These are phyloP conservation scores for Heliocidaris tuberculata DNA, from an alignment of 35 echinoderm and acorn worm genomes.

Conservation along the genomic window DNA sequence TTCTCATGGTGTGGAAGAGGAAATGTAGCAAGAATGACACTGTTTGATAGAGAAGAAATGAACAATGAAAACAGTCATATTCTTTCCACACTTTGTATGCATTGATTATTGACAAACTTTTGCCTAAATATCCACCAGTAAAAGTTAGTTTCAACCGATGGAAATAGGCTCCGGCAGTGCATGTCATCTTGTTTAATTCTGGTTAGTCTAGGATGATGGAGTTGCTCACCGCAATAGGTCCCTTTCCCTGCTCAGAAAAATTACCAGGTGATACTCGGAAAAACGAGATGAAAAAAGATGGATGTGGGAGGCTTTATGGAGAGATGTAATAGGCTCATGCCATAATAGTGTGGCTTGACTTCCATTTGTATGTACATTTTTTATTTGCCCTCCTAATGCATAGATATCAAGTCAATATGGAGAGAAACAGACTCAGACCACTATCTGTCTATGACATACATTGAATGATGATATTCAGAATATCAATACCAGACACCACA, in stretches of 20 bases:
- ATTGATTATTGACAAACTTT: not conserved
- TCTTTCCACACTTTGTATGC: not conserved
- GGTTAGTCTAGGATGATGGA: not conserved
- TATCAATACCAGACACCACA: not conserved
- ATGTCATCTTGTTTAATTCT: not conserved
- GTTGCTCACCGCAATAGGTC: not conserved
- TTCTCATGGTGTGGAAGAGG: too few relatives aligned
- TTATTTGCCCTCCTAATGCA: not conserved
- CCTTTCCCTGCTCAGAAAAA: too few relatives aligned
- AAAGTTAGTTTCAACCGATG: not conserved
- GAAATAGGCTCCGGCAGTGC: not conserved
- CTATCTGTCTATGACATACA: not conserved
- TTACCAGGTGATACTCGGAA: not conserved
- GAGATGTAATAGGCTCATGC: not conserved
- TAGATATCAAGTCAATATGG: not conserved
- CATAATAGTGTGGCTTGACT: not conserved
- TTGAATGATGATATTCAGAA: not conserved
- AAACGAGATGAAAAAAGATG: not conserved
- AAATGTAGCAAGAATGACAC: not conserved
- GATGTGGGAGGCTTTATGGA: not conserved
- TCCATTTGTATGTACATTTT: not conserved
- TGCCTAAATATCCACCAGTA: not conserved
- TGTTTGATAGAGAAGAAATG: not conserved
- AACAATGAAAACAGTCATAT: not conserved
- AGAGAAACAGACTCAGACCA: not conserved